Base-by-base conservation (phyloP, 2,888 invertebrate species). In the Mesochorus sp. region DNA sequence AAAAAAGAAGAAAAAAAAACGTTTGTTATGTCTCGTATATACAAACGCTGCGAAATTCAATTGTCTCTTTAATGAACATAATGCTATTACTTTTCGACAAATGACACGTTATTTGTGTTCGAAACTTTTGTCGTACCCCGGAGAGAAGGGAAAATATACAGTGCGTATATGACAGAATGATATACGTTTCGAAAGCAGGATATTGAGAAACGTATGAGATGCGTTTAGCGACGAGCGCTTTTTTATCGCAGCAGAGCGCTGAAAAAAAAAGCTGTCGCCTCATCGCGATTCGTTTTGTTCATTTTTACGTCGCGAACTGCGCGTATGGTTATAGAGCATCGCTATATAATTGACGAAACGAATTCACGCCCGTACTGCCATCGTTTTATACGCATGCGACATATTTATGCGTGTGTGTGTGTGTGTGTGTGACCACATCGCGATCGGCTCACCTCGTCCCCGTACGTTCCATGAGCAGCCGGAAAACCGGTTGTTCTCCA, bases 401-500 rank as follows among this genome's bases (percentile, higher is more conserved):
- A 31, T 26, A 39, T n/a, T 39, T 28, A 6, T 17, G n/a, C 17
- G 26, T 12, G 42, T 24, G n/a, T 31, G 47, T 24, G 8, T 49
- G 19, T 42, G 37, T 42, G 57, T 21, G 12, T 3, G 39, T 34
- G 17, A 10, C 8, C 39, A 24, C 28, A 24, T 64, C 19, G 24
- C 37, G 26, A n/a, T n/a, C 34, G 17, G 26, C 17, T 37, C 68
- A 57, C 34, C 68, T 70, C 57, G 24, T 47, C 47, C 34, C 24
- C 34, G 42, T 31, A 21, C 72, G 37, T 76, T 76, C 80, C 64
- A 83, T 10, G 85, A 81, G 81, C 84, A 82, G 80, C 79, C 81
- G 79, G 83, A 84, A 83, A 87, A 86, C 87, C 86, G 86, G 87
- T 86, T 86, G 84, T 68, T 81, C 79, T 82, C 83, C 83, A 84